Evolutionary conservation across 2,797 vertebrate genomes (phyloP).

Genomic region (Australoheros facetus): DNA sequence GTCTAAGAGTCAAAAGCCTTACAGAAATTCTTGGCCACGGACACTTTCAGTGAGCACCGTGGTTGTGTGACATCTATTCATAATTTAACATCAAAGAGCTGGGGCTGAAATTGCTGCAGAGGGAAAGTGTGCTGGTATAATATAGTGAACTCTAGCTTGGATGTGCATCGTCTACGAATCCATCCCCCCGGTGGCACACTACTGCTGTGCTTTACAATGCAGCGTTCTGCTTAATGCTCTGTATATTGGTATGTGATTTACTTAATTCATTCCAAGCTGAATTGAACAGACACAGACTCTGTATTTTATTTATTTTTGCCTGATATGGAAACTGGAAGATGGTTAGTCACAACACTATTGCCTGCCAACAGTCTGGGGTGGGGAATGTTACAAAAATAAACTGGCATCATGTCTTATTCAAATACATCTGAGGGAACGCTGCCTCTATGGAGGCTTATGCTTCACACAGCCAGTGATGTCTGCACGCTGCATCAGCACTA

Average conservation of each 20-base stretch:
- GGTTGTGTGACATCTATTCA: slow-evolving; percentile 26
- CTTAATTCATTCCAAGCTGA: slow-evolving; percentile 22
- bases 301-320: slow-evolving; percentile 8
- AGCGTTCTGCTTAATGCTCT: neutral
- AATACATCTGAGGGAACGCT: slow-evolving; percentile 58
- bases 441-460: slow-evolving; percentile 47
- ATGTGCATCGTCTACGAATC: slow-evolving; percentile 32
- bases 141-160: slow-evolving; percentile 34
- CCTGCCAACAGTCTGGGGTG: slow-evolving; percentile 65
- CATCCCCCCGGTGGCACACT: neutral
- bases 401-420: slow-evolving; percentile 72
- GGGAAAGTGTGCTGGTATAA: slow-evolving; percentile 24
- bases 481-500: slow-evolving; percentile 59
- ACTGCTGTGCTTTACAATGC: slow-evolving; percentile 7
- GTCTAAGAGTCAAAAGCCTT: slow-evolving; percentile 29
- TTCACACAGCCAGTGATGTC: slow-evolving; percentile 46
- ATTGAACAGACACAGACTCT: slow-evolving; percentile 12
- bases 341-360: slow-evolving; percentile 56
- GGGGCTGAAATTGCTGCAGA: slow-evolving; percentile 23
- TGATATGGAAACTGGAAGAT: slow-evolving; percentile 53
- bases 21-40: slow-evolving; percentile 16
- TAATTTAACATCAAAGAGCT: slow-evolving; percentile 47
- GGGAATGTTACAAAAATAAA: slow-evolving; percentile 67
- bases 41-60: slow-evolving; percentile 15
- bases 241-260: slow-evolving; percentile 31